phyloP scores from a whole-genome alignment of 2,113 vertebrate genomes.

The Entomyzon cyanotis region DNA sequence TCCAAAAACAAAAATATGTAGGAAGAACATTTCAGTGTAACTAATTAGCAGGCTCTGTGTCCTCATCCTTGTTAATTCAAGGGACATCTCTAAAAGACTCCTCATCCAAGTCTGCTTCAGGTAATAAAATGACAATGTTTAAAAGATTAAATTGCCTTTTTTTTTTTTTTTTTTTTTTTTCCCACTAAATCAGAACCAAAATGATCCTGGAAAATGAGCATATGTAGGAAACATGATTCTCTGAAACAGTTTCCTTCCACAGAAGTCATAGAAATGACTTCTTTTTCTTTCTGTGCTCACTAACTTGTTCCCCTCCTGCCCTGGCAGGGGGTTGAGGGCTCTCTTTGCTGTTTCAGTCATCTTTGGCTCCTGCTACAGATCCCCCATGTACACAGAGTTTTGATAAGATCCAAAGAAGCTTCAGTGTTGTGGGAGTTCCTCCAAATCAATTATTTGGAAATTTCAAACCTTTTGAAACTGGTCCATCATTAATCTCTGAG shows the following conservation, averaged over 20 bases:
- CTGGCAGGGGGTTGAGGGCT: neutral
- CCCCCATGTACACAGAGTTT: neutral
- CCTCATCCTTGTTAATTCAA: constrained; percentile 32
- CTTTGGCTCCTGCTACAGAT: neutral
- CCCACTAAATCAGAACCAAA: neutral
- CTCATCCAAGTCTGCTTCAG: neutral
- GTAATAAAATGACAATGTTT: neutral
- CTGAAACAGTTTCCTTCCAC: neutral
- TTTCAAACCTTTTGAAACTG: constrained; percentile 37
- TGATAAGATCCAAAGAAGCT: constrained; percentile 1
- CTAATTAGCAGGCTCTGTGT: constrained; percentile 43
- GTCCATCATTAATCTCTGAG: neutral
- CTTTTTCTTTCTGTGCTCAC: neutral
- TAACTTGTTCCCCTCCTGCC: neutral
- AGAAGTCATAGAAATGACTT: neutral
- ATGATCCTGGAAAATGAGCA: neutral
- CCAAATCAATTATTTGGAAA: constrained; percentile 51
- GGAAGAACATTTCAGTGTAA: constrained; percentile 52
- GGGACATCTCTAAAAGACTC: neutral
- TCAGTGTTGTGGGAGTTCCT: constrained; percentile 11
- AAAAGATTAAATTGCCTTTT: neutral
- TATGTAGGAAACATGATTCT: neutral
- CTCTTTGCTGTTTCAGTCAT: neutral
- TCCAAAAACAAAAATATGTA: constrained; percentile 56
- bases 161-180: neutral